phyloP scores from a whole-genome alignment of 2,797 vertebrate genomes.

The Aeoliscus strigatus region DNA sequence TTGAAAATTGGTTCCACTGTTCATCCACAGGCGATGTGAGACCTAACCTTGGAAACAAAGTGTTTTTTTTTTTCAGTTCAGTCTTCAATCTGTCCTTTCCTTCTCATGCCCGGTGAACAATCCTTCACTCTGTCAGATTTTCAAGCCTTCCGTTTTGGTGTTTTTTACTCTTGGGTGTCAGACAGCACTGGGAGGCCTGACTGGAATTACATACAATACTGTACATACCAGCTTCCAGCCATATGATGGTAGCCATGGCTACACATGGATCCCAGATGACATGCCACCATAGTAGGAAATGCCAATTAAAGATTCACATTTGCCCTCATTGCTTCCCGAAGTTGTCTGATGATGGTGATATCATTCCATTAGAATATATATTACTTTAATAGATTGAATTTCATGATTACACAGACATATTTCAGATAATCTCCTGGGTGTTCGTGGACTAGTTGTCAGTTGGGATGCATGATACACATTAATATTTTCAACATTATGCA shows the following conservation, averaged over 20 bases:
- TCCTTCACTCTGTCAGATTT: conserved; percentile 29
- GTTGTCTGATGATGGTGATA: conserved; percentile 26
- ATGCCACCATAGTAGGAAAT: conserved; percentile 16
- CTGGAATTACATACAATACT: conserved; percentile 4
- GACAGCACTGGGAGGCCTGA: conserved; percentile 11
- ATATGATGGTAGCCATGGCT: conserved; percentile 1
- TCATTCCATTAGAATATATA: conserved; percentile 41
- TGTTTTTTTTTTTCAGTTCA: conserved; percentile 25
- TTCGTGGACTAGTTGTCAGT: conserved; percentile 23
- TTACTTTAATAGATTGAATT: conserved; percentile 44
- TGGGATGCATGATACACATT: conserved; percentile 28
- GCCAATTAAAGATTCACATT: conserved; percentile 32
- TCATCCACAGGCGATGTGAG: conserved; percentile 11
- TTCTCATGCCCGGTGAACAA: conserved; percentile 10
- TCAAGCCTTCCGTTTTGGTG: conserved; percentile 19
- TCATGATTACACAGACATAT: conserved; percentile 49
- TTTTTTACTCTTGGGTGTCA: conserved; percentile 10
- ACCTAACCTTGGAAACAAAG: conserved; percentile 41
- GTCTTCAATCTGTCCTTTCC: conserved; percentile 32
- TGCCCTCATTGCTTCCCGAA: conserved; percentile 17
- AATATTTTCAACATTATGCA: conserved; percentile 27
- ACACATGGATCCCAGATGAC: conserved; percentile 16
- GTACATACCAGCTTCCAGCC: conserved; percentile 13
- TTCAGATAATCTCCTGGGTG: conserved; percentile 30
- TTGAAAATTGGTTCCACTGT: too few species aligned